Evolutionary conservation across 2,888 invertebrate species (phyloP).

Genomic region (Melolontha melolontha): DNA sequence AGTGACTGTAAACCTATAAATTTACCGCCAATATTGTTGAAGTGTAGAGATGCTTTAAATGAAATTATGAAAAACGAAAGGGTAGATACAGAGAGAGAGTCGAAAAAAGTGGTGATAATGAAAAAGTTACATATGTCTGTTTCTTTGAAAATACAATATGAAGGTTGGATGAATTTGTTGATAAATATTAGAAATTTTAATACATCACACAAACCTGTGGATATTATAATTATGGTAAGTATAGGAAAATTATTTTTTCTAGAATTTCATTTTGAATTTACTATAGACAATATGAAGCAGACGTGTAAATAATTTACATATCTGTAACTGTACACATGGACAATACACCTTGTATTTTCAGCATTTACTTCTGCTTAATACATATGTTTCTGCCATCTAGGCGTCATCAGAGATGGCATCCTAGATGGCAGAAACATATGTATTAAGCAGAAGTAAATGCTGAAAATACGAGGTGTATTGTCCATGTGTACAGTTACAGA

Average conservation of each 20-base stretch:
- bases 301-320: no score
- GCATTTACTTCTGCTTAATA: no score
- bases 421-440: no score
- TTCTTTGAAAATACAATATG: slow-evolving; percentile 69
- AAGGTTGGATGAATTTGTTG: slow-evolving; percentile 72
- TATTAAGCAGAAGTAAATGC: no score
- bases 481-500: no score
- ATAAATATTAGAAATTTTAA: slow-evolving; percentile 64
- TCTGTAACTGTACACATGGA: no score
- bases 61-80: slow-evolving; percentile 61
- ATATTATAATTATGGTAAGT: slow-evolving; percentile 71
- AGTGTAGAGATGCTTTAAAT: slow-evolving; percentile 67
- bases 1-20: slow-evolving; percentile 63
- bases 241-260: no score
- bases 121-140: slow-evolving; percentile 70
- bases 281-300: no score
- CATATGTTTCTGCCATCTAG: no score
- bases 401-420: no score
- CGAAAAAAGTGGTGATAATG: slow-evolving; percentile 71
- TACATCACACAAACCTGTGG: slow-evolving; percentile 74
- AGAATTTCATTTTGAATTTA: slow-evolving; percentile 55
- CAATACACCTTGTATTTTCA: no score
- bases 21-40: slow-evolving; percentile 54
- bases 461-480: no score
- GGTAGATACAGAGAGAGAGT: slow-evolving; percentile 65